Conservation (phyloP, 2,113 vertebrate genomes). For the Lasiurus cinereus region DNA sequence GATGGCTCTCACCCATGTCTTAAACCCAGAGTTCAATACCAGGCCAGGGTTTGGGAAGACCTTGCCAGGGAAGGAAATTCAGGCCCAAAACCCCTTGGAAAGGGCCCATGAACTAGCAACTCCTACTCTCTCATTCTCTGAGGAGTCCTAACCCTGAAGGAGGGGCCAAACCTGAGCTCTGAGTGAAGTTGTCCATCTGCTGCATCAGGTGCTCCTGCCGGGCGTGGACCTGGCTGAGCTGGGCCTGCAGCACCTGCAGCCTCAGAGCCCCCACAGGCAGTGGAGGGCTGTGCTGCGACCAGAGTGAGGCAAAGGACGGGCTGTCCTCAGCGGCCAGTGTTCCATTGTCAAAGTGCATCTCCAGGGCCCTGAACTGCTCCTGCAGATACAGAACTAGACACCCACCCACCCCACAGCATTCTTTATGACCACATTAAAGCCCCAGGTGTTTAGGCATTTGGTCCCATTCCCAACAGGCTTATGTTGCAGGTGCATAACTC, state of each 20-base stretch:
- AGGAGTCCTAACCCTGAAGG: background rate
- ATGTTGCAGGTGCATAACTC: background rate
- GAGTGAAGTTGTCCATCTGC: slow-evolving; percentile 62
- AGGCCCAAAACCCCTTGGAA: background rate
- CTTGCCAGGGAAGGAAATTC: background rate
- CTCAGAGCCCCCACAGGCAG: accelerated
- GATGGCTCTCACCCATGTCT: background rate
- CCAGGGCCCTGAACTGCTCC: background rate
- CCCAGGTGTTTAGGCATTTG: background rate
- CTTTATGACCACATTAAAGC: background rate
- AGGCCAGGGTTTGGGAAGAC: background rate
- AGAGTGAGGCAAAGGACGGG: accelerated
- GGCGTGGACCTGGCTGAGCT: background rate
- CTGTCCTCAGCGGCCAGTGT: background rate
- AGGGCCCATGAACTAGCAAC: background rate
- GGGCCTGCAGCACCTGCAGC: slow-evolving; percentile 30
- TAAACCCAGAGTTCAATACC: background rate
- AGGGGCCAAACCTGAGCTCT: slow-evolving; percentile 62
- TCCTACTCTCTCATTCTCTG: background rate
- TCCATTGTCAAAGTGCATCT: background rate
- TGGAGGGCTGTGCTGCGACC: accelerated
- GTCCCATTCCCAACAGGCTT: background rate
- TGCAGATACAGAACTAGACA: slow-evolving; percentile 74
- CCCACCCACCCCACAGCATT: background rate
- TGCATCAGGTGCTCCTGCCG: slow-evolving; percentile 41